phyloP scores from a whole-genome alignment of 2,888 invertebrate genomes.

The Bugulina stolonifera region DNA sequence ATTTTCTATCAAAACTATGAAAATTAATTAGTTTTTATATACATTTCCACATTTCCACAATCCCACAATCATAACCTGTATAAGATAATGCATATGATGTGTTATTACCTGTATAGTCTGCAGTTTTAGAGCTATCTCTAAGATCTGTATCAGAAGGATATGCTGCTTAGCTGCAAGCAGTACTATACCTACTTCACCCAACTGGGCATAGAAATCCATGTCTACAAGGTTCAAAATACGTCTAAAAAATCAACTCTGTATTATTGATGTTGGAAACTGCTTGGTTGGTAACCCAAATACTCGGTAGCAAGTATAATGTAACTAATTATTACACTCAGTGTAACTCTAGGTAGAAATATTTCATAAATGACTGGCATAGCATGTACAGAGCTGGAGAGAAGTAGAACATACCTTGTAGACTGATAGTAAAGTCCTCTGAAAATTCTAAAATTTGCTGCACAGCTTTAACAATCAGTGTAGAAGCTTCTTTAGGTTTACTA shows the following conservation, averaged over 20 bases:
- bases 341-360: no score
- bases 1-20: no score
- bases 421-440: background rate
- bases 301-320: no score
- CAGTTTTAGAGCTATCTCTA: constrained; percentile 42
- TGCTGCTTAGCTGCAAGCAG: constrained; percentile 40
- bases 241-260: no score
- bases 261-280: no score
- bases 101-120: constrained; percentile 41
- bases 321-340: no score
- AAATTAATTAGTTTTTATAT: no score
- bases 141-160: constrained; percentile 40
- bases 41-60: no score
- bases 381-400: no score
- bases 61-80: background rate
- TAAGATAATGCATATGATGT: background rate
- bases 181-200: constrained; percentile 46
- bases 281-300: no score
- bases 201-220: constrained; percentile 47
- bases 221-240: no score
- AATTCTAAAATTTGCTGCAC: background rate
- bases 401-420: constrained; percentile 16
- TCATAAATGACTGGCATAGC: no score
- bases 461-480: background rate
- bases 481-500: background rate